Evolutionary conservation across 2,113 vertebrate species (phyloP), one percentile per base, ranked within the genome.

Genomic region (Balaeniceps rex): DNA sequence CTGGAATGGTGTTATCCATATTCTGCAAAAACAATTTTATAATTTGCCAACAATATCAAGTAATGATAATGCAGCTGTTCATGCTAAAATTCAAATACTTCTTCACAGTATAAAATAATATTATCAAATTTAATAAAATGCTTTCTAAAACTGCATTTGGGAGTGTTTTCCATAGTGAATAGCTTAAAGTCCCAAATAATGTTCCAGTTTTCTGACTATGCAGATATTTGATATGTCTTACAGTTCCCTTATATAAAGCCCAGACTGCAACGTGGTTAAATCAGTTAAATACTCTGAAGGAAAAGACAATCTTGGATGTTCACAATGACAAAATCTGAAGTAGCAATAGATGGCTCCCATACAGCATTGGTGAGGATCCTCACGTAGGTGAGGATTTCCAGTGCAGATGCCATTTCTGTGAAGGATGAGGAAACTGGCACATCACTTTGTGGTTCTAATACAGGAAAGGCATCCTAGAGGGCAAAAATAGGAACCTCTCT

Each of bases 401-500:
- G 4, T 12, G 26, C 4, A 55, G 28, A 38, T 1, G 1, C 3
- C 18, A 70, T 18, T 36, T 34, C 47, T 0, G 0, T 1, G 1
- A 7, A 49, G 19, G 9, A n/a, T n/a, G 9, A 78, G 23, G 31
- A 94, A 72, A 55, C 7, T 1, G 4, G 9, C 4, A 1, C 16
- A 42, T 28, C 34, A 28, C 6, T 87, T 29, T 11, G 14, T 71
- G 22, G 12, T 38, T 78, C 49, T 74, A 80, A 60, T 31, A 86
- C 0, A 86, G 28, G 15, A 47, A 69, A 57, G 5, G 4, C 10
- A 31, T 17, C 12, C 70, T n/a, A 10, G 31, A 90, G 40, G 19
- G 33, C 19, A 85, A 80, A 85, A 80, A 69, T 2, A 12, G 19
- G 23, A 92, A 12, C 58, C 75, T 24, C 31, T 57, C 14, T 83